phyloP scores from a whole-genome alignment of 2,113 vertebrate genomes.

The Poeciliopsis turrubarensis region DNA sequence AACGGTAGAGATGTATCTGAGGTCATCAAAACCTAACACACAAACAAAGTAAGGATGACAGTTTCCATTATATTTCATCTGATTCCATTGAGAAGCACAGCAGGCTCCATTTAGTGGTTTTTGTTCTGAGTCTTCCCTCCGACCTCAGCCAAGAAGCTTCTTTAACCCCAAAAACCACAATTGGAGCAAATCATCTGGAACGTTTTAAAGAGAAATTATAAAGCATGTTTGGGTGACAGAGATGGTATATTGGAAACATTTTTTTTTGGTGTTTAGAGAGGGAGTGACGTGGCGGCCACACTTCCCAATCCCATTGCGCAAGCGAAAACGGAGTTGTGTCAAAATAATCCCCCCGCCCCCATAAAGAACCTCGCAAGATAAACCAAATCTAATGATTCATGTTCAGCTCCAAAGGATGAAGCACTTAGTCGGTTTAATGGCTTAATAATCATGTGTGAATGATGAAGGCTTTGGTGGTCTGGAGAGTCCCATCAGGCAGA shows the following conservation, averaged over 20 bases:
- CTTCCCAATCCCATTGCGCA: not conserved
- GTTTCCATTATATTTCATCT: not conserved
- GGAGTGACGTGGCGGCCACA: no score
- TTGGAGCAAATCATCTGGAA: not conserved
- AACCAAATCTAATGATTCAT: not conserved
- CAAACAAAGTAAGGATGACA: not conserved
- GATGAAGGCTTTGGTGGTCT: not conserved
- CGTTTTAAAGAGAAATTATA: not conserved
- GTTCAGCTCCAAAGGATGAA: not conserved
- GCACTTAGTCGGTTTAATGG: not conserved
- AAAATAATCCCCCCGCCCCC: slow-evolving; percentile 5
- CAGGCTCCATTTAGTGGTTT: not conserved
- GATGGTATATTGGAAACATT: not conserved
- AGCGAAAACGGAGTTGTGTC: not conserved
- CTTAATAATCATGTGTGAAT: not conserved
- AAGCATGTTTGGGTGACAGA: not conserved
- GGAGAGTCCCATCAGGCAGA: not conserved
- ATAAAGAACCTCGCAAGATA: slow-evolving; percentile 6
- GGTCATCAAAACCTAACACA: not conserved
- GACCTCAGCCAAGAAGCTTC: not conserved
- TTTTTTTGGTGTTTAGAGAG: not conserved
- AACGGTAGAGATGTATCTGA: not conserved
- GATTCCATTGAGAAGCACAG: not conserved
- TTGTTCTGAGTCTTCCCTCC: not conserved
- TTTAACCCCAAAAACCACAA: not conserved